Evolutionary conservation across 2,797 vertebrate genomes (phyloP).

Genomic region (Pangasius larnaudii): DNA sequence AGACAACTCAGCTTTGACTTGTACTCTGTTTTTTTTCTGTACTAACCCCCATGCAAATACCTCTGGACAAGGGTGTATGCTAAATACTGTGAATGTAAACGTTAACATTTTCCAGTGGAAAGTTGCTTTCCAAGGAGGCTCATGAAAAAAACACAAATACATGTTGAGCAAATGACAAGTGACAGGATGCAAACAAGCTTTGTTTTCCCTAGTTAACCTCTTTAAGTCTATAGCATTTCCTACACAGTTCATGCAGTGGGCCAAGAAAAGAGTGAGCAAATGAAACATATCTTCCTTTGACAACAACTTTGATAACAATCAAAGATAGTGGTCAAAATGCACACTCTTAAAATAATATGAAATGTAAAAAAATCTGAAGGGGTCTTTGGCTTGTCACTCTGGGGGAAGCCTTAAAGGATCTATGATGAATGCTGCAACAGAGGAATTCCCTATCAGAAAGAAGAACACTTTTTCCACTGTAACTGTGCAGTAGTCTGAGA

Average conservation of each 20-base stretch:
- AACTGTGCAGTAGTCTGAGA: not conserved
- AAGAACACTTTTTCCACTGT: not conserved
- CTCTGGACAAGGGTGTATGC: not conserved
- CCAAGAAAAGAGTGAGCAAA: not conserved
- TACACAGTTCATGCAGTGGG: not conserved
- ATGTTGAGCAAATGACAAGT: not conserved
- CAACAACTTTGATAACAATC: not conserved
- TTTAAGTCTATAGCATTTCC: not conserved
- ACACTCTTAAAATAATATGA: not conserved
- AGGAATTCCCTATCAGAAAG: not conserved
- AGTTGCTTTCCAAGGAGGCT: not conserved
- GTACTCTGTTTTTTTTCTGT: not conserved
- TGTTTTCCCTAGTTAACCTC: not conserved
- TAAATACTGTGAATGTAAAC: not conserved
- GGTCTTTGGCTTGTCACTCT: not conserved
- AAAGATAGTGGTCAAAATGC: not conserved
- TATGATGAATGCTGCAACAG: not conserved
- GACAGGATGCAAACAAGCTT: not conserved
- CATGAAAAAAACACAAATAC: not conserved
- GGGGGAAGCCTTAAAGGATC: not conserved
- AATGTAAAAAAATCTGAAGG: not conserved
- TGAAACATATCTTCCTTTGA: not conserved
- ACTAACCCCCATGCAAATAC: not conserved
- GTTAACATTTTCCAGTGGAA: not conserved
- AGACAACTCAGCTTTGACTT: not conserved